phyloP scores from a whole-genome alignment of 2,113 vertebrate species.

The Pollimyrus isidori region DNA sequence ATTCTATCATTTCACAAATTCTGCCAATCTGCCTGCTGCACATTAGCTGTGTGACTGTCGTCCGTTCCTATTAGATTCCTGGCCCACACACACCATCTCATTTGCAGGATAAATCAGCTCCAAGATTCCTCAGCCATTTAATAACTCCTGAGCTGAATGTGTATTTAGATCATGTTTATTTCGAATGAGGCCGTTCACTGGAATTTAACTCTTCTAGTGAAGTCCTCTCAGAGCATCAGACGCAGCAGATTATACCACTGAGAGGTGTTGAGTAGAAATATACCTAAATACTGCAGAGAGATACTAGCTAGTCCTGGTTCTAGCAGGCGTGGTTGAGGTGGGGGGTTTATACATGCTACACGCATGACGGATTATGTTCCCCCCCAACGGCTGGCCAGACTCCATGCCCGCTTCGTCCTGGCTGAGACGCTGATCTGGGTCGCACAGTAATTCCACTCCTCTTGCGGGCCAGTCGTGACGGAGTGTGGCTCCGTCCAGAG shows the following conservation, averaged over 20 bases:
- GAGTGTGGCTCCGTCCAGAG: background rate
- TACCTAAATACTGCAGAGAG: background rate
- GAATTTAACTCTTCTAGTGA: background rate
- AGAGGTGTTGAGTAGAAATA: background rate
- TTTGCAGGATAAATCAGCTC: conserved; percentile 1
- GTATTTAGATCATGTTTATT: background rate
- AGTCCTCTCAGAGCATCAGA: background rate
- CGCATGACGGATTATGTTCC: background rate
- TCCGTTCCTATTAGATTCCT: background rate
- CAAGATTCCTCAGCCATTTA: background rate
- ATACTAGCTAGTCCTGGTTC: background rate
- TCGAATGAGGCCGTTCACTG: background rate
- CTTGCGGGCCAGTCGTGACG: background rate
- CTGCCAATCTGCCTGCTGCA: conserved; percentile 6
- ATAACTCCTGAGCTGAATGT: background rate
- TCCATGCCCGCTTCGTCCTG: background rate
- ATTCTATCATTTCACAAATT: background rate
- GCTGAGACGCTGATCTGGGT: background rate
- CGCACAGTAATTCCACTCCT: background rate
- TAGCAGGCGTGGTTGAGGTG: background rate
- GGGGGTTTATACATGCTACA: background rate
- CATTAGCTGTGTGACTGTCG: background rate
- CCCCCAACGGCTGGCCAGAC: background rate
- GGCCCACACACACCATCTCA: conserved; percentile 4
- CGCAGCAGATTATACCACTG: background rate